Conservation (phyloP, 2,113 vertebrate species). For the Narcine bancroftii region DNA sequence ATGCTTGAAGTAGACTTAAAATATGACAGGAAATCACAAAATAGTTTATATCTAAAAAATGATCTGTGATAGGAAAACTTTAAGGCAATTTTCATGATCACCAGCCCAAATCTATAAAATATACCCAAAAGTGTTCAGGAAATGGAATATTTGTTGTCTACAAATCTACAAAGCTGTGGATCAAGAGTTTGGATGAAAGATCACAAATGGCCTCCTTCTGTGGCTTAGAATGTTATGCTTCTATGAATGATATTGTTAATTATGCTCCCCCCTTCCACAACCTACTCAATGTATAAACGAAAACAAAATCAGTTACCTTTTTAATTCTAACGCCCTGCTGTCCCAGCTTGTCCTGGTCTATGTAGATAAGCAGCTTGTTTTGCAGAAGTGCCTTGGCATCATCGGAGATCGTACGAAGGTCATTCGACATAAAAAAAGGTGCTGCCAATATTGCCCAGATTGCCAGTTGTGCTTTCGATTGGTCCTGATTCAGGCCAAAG, state of each 20-base stretch:
- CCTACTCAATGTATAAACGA: background rate
- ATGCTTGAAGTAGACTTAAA: too few relatives aligned
- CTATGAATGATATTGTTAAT: background rate
- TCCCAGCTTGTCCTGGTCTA: slow-evolving; percentile 39
- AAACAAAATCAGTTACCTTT: slow-evolving; percentile 39
- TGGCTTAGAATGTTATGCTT: background rate
- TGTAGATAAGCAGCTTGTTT: slow-evolving; percentile 42
- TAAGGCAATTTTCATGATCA: too few relatives aligned
- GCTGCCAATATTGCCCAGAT: slow-evolving; percentile 42
- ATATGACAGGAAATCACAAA: too few relatives aligned
- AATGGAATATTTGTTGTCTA: too few relatives aligned
- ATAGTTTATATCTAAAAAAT: too few relatives aligned
- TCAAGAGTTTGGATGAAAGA: too few relatives aligned
- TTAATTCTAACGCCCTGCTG: slow-evolving; percentile 39
- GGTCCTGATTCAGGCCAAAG: slow-evolving; percentile 42
- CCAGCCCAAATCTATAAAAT: too few relatives aligned
- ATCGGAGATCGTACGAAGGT: slow-evolving; percentile 40
- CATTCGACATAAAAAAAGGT: slow-evolving; percentile 40
- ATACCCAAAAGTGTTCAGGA: too few relatives aligned
- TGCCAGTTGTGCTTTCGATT: slow-evolving; percentile 39
- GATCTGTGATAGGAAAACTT: too few relatives aligned
- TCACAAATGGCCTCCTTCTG: background rate
- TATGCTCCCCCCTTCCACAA: background rate
- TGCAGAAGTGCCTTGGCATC: slow-evolving; percentile 41
- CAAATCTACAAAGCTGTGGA: too few relatives aligned